phyloP scores from a whole-genome alignment of 2,113 vertebrate genomes.

The Rana temporaria region DNA sequence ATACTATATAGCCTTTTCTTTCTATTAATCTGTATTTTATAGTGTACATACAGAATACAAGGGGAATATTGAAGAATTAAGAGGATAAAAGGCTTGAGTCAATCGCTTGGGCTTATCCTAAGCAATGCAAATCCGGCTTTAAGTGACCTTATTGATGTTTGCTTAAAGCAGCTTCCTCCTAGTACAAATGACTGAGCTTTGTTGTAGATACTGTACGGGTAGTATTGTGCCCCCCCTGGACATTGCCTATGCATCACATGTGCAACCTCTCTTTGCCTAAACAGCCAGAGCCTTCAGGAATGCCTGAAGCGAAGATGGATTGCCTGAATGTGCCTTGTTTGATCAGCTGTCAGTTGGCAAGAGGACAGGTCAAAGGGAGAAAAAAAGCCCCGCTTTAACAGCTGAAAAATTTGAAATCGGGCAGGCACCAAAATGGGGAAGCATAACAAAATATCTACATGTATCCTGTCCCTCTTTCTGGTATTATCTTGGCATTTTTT shows the following conservation, averaged over 20 bases:
- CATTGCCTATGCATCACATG: conserved; percentile 55
- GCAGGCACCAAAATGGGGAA: conserved; percentile 10
- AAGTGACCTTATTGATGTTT: conserved; percentile 70
- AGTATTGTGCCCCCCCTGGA: conserved; percentile 54
- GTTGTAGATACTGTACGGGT: conserved; percentile 63
- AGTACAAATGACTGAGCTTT: conserved; percentile 67
- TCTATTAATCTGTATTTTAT: conserved; percentile 57
- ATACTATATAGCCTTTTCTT: background rate
- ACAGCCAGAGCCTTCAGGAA: conserved; percentile 62
- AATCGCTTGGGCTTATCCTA: conserved; percentile 64
- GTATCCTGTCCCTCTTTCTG: background rate
- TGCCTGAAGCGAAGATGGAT: conserved; percentile 59
- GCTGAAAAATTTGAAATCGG: conserved; percentile 53
- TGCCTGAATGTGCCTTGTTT: conserved; percentile 54
- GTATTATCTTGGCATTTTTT: no score
- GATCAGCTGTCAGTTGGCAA: conserved; percentile 59
- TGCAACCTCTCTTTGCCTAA: conserved; percentile 59
- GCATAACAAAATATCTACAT: background rate
- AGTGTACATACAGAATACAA: conserved; percentile 57
- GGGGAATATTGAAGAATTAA: conserved; percentile 60
- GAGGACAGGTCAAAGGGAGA: conserved; percentile 57
- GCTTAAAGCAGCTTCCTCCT: conserved; percentile 62
- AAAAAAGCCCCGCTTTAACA: conserved; percentile 59
- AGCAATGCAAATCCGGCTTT: conserved; percentile 64
- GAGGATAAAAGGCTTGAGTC: conserved; percentile 66